phyloP scores from a whole-genome alignment of 2,113 vertebrate genomes.

The Psilopsiagon aymara region DNA sequence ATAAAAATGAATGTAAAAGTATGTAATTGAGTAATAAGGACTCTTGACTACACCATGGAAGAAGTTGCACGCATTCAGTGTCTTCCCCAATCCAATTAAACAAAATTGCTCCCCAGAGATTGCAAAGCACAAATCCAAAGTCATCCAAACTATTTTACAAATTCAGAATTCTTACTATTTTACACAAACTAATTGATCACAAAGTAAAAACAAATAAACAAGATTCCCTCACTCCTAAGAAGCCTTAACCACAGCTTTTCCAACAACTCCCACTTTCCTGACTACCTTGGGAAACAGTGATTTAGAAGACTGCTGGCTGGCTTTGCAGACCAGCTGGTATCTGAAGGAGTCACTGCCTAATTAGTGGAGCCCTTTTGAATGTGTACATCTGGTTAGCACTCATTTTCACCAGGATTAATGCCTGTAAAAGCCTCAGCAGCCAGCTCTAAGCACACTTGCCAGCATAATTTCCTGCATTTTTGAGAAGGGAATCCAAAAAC shows the following conservation, averaged over 20 bases:
- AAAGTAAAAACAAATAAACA: background rate
- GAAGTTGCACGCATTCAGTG: background rate
- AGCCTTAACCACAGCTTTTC: background rate
- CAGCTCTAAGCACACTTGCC: background rate
- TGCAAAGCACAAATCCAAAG: background rate
- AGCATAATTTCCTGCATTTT: background rate
- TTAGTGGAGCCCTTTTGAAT: background rate
- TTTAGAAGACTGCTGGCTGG: background rate
- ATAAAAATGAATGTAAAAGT: background rate
- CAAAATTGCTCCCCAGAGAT: background rate
- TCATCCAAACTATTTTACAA: background rate
- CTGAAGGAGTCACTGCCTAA: background rate
- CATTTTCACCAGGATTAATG: background rate
- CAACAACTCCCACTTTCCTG: background rate
- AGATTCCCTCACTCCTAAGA: background rate
- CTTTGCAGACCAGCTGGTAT: background rate
- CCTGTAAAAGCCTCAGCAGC: background rate
- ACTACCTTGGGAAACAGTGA: background rate
- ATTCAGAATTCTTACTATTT: background rate
- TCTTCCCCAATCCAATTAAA: background rate
- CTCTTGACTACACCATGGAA: background rate
- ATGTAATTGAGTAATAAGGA: background rate
- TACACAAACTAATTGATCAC: background rate
- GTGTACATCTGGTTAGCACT: background rate
- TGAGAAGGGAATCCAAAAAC: background rate